Evolutionary conservation across 2,797 vertebrate species (phyloP).

Genomic region (Chaenodraco wilsoni): DNA sequence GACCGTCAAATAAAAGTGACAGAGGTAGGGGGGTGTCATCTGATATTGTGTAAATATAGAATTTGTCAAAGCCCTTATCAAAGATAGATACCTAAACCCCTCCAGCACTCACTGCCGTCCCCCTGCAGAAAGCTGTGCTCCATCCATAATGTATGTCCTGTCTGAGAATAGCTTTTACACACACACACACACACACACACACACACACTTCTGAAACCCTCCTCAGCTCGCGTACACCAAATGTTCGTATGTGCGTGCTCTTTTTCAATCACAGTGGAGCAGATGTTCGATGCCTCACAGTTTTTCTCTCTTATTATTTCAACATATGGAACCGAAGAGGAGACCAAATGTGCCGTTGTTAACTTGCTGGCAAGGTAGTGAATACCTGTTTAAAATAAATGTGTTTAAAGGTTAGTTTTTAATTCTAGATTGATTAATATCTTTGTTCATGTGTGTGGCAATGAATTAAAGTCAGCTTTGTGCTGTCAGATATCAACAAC

Average conservation of each 20-base stretch:
- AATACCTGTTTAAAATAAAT: not conserved
- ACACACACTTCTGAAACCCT: conserved; percentile 51
- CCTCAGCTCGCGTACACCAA: conserved; percentile 12
- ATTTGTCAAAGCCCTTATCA: conserved; percentile 65
- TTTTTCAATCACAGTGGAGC: conserved; percentile 18
- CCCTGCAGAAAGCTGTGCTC: conserved; percentile 64
- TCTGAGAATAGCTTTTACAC: conserved; percentile 80
- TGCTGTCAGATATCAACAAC: not conserved
- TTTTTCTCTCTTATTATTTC: conserved; percentile 40
- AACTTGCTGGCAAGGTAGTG: not conserved
- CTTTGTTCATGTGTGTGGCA: conserved; percentile 2
- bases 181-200: conserved; percentile 61
- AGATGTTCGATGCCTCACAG: conserved; percentile 22
- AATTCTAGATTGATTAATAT: no score
- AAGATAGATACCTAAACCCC: conserved; percentile 71
- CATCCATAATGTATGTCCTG: conserved; percentile 82
- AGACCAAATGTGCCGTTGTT: not conserved
- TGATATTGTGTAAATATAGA: conserved; percentile 58
- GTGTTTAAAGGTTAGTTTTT: no score
- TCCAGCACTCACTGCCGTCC: conserved; percentile 49
- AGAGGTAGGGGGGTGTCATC: conserved; percentile 3
- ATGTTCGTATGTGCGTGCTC: conserved; percentile 1
- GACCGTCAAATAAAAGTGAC: conserved; percentile 4
- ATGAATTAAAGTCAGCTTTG: not conserved
- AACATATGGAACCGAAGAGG: conserved; percentile 8